Percentiles rank a stretch among this genome's conserved stretches.
Conservation (phyloP, 2,888 invertebrate species). For the Athetis lepigone region DNA sequence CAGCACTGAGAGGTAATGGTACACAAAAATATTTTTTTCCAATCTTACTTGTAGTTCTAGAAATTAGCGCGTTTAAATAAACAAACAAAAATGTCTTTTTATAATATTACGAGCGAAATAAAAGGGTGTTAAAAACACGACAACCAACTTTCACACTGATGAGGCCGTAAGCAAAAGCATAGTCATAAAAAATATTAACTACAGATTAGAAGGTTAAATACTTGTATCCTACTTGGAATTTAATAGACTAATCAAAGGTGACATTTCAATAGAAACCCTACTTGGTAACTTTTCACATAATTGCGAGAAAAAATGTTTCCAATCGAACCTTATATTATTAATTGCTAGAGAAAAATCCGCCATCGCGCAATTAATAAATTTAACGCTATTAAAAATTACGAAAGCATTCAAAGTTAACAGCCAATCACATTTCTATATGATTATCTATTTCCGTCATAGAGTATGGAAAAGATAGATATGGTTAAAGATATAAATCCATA, state of each 20-base stretch:
- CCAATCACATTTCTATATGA: slow-evolving; percentile 22
- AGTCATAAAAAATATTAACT: too few relatives aligned
- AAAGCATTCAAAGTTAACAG: slow-evolving; percentile 34
- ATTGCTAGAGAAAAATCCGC: slow-evolving; percentile 38
- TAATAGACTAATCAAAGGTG: slow-evolving; percentile 22
- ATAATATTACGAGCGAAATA: too few relatives aligned
- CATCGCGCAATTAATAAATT: slow-evolving; percentile 41
- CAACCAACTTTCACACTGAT: too few relatives aligned
- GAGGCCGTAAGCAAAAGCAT: too few relatives aligned
- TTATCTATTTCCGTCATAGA: slow-evolving; percentile 17
- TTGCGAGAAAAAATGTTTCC: slow-evolving; percentile 44
- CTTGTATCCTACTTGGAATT: neutral
- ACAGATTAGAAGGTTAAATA: too few relatives aligned
- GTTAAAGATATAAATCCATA: neutral
- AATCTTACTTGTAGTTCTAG: too few relatives aligned
- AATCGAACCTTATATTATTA: slow-evolving; percentile 5
- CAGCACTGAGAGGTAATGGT: too few relatives aligned
- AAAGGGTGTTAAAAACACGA: too few relatives aligned
- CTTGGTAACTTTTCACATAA: slow-evolving; percentile 21
- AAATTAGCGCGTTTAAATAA: too few relatives aligned
- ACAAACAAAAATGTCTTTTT: too few relatives aligned
- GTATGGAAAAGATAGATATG: neutral
- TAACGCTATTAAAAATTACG: slow-evolving; percentile 48
- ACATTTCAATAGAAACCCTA: slow-evolving; percentile 27
- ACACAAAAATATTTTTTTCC: too few relatives aligned